A percentile compares a stretch with the other conserved stretches of the same genome.
Conservation (phyloP, 2,888 invertebrate genomes). For the Aproaerema taeniolella region DNA sequence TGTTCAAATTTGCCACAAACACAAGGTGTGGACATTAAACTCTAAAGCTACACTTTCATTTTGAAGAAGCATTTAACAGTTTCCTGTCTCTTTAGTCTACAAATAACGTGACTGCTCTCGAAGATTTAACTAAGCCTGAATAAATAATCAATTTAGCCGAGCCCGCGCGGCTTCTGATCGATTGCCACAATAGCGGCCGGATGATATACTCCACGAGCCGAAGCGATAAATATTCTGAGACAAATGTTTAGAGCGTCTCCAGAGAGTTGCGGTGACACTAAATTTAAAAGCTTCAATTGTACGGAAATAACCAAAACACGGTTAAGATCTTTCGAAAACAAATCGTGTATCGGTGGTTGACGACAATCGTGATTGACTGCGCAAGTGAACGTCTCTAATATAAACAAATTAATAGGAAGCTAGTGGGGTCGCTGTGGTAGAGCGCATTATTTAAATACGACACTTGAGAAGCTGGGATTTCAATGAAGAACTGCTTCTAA, state of each 20-base stretch:
- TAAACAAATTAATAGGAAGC: constrained; percentile 75
- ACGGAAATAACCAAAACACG: constrained; percentile 76
- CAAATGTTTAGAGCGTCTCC: constrained; percentile 73
- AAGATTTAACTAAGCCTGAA: constrained; percentile 70
- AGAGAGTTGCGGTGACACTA: constrained; percentile 74
- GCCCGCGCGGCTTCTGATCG: constrained; percentile 68
- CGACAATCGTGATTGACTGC: constrained; percentile 76
- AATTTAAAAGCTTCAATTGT: constrained; percentile 77
- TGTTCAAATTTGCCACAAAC: constrained; percentile 36
- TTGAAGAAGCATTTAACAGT: constrained; percentile 58
- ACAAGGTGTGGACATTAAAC: too few species aligned
- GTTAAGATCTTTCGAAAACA: constrained; percentile 76
- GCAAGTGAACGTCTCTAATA: constrained; percentile 74
- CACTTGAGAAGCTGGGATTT: constrained; percentile 30
- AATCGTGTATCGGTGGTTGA: constrained; percentile 72
- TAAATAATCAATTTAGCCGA: constrained; percentile 72
- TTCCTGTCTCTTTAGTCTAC: constrained; percentile 60
- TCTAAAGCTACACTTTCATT: constrained; percentile 38
- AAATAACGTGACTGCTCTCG: constrained; percentile 59
- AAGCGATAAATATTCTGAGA: constrained; percentile 73
- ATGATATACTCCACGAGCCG: constrained; percentile 70
- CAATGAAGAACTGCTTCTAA: constrained; percentile 37
- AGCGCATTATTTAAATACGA: constrained; percentile 40
- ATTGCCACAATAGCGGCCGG: constrained; percentile 71
- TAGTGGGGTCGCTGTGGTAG: constrained; percentile 40